These are phyloP conservation scores for Mesoclemmys tuberculata DNA, from an alignment of 2,113 vertebrate species.

Conservation along the genomic window DNA sequence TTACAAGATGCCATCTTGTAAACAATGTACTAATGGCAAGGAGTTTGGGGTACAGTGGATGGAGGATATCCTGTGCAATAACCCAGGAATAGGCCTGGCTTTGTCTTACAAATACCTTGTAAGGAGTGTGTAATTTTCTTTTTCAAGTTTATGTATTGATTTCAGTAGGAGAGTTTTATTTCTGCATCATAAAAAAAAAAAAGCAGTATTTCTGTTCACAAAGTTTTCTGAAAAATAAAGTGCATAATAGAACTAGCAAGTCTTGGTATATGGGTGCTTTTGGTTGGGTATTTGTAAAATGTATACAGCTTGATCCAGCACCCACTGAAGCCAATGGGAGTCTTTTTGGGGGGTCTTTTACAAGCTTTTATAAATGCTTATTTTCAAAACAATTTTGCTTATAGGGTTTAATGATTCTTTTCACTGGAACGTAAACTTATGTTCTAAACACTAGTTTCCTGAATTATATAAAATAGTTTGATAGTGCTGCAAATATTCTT, in stretches of 20 bases:
- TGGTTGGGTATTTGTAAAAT: background rate
- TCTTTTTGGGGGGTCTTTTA: background rate
- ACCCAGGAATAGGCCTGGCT: background rate
- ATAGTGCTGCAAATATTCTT: background rate
- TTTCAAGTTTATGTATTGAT: background rate
- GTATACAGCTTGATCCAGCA: background rate
- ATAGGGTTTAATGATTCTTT: background rate
- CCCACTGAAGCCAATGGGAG: background rate
- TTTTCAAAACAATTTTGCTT: background rate
- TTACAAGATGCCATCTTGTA: background rate
- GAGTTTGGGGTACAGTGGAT: background rate
- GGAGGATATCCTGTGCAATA: background rate
- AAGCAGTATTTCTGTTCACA: background rate
- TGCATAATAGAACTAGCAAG: background rate
- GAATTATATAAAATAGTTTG: background rate
- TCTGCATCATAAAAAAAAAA: rapidly evolving
- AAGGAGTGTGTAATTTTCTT: background rate
- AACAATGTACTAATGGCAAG: background rate
- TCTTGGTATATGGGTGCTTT: background rate
- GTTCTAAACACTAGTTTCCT: background rate
- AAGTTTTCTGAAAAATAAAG: background rate
- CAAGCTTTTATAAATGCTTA: background rate
- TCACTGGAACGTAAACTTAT: background rate
- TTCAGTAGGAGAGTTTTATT: background rate
- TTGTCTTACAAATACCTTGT: background rate